Evolutionary conservation across 2,797 vertebrate genomes (phyloP).

Genomic region (Syngnathus acus): DNA sequence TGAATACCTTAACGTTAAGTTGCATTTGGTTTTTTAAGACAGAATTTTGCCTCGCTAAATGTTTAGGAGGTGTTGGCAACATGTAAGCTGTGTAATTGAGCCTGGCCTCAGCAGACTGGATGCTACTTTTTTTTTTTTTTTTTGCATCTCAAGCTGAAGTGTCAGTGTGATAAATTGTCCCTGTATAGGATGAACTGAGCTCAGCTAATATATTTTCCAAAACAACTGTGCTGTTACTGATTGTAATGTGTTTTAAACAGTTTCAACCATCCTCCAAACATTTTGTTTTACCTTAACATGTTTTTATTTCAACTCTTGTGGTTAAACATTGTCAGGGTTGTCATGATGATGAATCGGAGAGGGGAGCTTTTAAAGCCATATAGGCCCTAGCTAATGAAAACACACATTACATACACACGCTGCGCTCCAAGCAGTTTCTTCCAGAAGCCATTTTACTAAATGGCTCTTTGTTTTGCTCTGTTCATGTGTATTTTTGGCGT

Average conservation of each 20-base stretch:
- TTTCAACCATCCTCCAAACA: slow-evolving; percentile 3
- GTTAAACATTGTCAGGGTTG: slow-evolving; percentile 30
- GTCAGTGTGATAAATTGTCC: slow-evolving; percentile 30
- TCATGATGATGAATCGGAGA: slow-evolving; percentile 10
- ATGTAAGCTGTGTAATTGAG: slow-evolving; percentile 14
- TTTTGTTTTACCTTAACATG: background rate
- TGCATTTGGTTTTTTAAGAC: background rate
- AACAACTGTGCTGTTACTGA: slow-evolving; percentile 37
- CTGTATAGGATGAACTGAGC: slow-evolving; percentile 22
- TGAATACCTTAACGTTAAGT: background rate
- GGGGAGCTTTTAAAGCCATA: slow-evolving; percentile 34
- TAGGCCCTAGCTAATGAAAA: slow-evolving; percentile 28
- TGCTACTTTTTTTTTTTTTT: slow-evolving; percentile 6
- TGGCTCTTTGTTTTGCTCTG: slow-evolving; percentile 31
- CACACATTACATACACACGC: background rate
- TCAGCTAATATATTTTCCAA: slow-evolving; percentile 16
- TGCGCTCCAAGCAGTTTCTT: slow-evolving; percentile 34
- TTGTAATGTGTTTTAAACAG: slow-evolving; percentile 51
- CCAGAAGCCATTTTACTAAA: slow-evolving; percentile 41
- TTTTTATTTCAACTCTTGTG: slow-evolving; percentile 13
- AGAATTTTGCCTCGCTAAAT: slow-evolving; percentile 3
- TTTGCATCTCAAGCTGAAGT: slow-evolving; percentile 27
- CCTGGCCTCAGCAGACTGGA: slow-evolving; percentile 22
- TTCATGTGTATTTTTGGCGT: slow-evolving; percentile 44
- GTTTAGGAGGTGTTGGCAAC: background rate